Percentiles rank a stretch among this genome's conserved stretches.
Conservation (phyloP, 2,888 invertebrate genomes). For the Metellina segmentata region DNA sequence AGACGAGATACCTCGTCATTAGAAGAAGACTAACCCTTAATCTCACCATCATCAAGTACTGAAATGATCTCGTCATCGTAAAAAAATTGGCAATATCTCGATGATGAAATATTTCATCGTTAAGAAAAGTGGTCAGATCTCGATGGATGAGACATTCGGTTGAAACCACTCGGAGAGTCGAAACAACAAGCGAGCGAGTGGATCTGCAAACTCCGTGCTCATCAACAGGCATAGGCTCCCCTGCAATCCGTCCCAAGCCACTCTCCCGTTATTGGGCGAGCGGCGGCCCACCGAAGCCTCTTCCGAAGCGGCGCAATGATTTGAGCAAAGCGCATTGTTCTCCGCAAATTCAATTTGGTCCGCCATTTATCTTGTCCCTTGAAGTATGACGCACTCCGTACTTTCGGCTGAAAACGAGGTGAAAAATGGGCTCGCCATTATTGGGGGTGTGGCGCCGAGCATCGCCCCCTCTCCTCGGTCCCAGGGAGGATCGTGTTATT, state of each 20-base stretch:
- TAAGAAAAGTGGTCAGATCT: neutral
- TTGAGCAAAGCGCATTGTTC: constrained; percentile 75
- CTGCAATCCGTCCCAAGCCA: constrained; percentile 57
- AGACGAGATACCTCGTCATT: too few relatives aligned
- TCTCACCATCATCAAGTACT: too few relatives aligned
- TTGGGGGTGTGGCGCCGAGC: constrained; percentile 61
- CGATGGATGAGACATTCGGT: neutral
- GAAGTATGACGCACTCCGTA: constrained; percentile 63
- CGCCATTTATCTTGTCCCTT: constrained; percentile 75
- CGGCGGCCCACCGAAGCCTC: constrained; percentile 52
- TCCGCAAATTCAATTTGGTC: constrained; percentile 76
- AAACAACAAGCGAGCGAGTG: neutral
- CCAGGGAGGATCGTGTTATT: constrained; percentile 66
- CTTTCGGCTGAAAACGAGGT: constrained; percentile 67
- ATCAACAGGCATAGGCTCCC: constrained; percentile 44
- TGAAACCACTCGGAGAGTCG: neutral
- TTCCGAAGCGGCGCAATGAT: constrained; percentile 62
- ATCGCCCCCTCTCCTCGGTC: constrained; percentile 10
- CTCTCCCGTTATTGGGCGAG: constrained; percentile 67
- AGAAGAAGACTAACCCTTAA: too few relatives aligned
- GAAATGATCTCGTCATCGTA: too few relatives aligned
- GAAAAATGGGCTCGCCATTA: constrained; percentile 66
- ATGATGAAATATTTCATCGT: neutral
- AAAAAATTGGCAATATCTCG: too few relatives aligned
- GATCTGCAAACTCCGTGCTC: constrained; percentile 18